Percentiles rank a stretch among this genome's conserved stretches.
Conservation (phyloP, 2,797 vertebrate species). For the Hoplostethus mediterraneus region DNA sequence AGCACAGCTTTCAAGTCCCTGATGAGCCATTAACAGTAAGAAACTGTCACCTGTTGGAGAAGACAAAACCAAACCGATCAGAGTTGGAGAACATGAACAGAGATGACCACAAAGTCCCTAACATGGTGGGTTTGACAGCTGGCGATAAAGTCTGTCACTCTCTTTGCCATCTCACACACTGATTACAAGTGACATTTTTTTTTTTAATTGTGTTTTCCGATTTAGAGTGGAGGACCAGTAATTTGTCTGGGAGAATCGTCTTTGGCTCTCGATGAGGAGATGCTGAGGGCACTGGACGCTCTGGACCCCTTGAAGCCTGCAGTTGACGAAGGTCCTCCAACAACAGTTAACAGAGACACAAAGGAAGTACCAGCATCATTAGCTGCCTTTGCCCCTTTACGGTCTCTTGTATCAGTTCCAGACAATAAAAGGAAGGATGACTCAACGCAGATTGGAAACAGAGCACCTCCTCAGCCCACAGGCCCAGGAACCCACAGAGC, state of each 20-base stretch:
- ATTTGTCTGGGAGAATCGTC: slow-evolving; percentile 65
- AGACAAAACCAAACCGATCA: slow-evolving; percentile 40
- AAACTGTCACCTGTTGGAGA: slow-evolving; percentile 34
- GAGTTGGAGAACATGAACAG: slow-evolving; percentile 6
- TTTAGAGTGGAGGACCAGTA: slow-evolving; percentile 46
- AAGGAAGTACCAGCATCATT: slow-evolving; percentile 6
- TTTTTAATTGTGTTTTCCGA: neutral
- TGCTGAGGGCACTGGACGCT: slow-evolving; percentile 68
- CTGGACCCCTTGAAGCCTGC: slow-evolving; percentile 45
- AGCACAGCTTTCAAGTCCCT: slow-evolving; percentile 46
- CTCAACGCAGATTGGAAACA: neutral
- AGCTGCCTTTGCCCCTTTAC: neutral
- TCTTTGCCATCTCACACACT: neutral
- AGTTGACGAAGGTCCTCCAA: slow-evolving; percentile 3
- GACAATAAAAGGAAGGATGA: slow-evolving; percentile 20
- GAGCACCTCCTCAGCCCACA: slow-evolving; percentile 8
- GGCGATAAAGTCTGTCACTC: neutral
- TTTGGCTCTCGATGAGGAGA: slow-evolving; percentile 76
- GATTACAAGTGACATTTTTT: neutral
- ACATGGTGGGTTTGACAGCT: slow-evolving; percentile 57
- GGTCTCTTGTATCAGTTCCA: neutral
- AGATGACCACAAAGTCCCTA: slow-evolving; percentile 2
- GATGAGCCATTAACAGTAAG: slow-evolving; percentile 56
- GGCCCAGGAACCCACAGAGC: slow-evolving; percentile 24
- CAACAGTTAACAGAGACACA: slow-evolving; percentile 14